Conservation (phyloP, 2,797 vertebrate genomes). For the Todus mexicanus region DNA sequence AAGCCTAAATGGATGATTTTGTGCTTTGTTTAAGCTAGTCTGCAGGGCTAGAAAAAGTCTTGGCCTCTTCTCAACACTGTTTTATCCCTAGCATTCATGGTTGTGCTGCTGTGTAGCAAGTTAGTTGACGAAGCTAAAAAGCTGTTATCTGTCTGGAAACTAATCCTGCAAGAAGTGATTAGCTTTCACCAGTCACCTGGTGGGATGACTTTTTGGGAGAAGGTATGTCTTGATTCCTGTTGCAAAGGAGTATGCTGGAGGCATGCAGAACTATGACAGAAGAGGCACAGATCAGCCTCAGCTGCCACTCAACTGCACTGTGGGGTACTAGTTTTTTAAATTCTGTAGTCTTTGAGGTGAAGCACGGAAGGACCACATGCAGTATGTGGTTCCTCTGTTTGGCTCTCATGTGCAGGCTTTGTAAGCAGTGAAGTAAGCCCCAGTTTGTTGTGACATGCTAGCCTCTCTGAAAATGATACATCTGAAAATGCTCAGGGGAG, state of each 20-base stretch:
- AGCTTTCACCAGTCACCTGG: neutral
- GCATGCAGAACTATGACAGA: neutral
- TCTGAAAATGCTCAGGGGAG: constrained; percentile 35
- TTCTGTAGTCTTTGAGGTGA: neutral
- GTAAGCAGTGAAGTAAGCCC: neutral
- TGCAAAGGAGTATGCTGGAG: neutral
- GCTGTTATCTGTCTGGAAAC: neutral
- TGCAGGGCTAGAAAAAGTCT: neutral
- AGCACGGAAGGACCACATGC: fast-evolving
- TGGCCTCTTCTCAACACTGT: neutral
- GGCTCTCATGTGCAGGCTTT: neutral
- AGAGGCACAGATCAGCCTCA: neutral
- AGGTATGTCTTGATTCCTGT: neutral
- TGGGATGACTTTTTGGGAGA: neutral
- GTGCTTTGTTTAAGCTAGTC: neutral
- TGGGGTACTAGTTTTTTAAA: neutral
- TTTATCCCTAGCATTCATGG: neutral
- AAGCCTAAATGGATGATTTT: neutral
- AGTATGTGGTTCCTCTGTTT: neutral
- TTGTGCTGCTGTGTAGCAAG: neutral
- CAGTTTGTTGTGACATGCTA: neutral
- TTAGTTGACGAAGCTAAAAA: neutral
- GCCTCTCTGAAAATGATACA: constrained; percentile 35
- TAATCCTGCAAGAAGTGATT: neutral
- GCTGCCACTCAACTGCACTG: fast-evolving